Evolutionary conservation across 2,888 invertebrate genomes (phyloP).

Genomic region (Elegia similella): DNA sequence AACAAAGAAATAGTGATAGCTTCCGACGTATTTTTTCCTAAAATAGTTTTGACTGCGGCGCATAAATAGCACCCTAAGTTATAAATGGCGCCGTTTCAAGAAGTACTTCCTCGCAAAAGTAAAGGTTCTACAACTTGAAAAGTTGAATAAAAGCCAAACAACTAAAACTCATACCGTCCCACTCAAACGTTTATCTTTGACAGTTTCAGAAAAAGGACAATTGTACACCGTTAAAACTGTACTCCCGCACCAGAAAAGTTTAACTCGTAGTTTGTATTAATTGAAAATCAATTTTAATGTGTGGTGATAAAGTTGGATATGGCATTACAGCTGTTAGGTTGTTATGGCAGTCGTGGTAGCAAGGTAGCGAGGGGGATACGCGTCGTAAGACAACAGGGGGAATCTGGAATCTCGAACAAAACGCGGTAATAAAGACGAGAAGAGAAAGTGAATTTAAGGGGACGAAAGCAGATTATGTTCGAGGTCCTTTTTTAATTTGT

Average conservation of each 20-base stretch:
- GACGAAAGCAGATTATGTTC: slow-evolving; percentile 77
- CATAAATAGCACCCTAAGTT: slow-evolving; percentile 32
- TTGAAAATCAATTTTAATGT: slow-evolving; percentile 66
- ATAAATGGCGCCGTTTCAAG: slow-evolving; percentile 30
- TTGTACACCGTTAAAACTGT: slow-evolving; percentile 37
- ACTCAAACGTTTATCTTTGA: slow-evolving; percentile 66
- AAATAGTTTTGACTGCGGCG: slow-evolving; percentile 25
- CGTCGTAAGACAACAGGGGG: slow-evolving; percentile 69
- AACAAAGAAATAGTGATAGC: no score
- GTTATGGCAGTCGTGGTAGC: slow-evolving; percentile 64
- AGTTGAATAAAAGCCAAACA: slow-evolving; percentile 62
- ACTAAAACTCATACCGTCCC: slow-evolving; percentile 67
- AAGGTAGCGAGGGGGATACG: slow-evolving; percentile 69
- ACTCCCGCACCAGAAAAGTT: slow-evolving; percentile 43
- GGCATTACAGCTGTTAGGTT: slow-evolving; percentile 48
- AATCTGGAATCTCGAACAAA: slow-evolving; percentile 82
- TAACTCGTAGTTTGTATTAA: slow-evolving; percentile 34
- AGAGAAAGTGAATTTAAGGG: slow-evolving; percentile 85
- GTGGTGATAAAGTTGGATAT: slow-evolving; percentile 58
- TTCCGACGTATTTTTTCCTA: not conserved
- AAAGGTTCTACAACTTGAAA: slow-evolving; percentile 59
- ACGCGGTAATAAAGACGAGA: slow-evolving; percentile 83
- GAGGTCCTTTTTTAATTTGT: slow-evolving; percentile 77
- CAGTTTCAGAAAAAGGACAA: slow-evolving; percentile 72
- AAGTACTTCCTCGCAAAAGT: slow-evolving; percentile 48